Base-by-base conservation (phyloP, 2,888 invertebrate genomes). In the Lomographa bimaculata region DNA sequence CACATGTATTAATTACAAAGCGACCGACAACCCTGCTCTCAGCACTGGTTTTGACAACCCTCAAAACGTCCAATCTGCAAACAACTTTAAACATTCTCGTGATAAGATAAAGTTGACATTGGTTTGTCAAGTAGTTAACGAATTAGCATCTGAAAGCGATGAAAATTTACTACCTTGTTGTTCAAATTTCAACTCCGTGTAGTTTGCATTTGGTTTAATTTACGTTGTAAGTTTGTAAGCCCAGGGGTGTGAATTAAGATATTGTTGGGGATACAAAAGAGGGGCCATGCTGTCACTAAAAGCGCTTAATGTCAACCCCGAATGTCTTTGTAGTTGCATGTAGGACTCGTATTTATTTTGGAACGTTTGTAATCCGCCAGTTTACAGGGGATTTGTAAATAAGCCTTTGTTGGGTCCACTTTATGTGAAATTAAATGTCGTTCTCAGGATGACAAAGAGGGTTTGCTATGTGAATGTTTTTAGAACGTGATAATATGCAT, bases 161-260 rank as follows among this genome's bases (percentile, higher is more conserved):
- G 36, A 35, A 19, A 48, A 48, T 46, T 9, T 11, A 18, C 12
- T 28, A 10, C 9, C 2, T 16, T 12, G 1, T 1, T 1, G 8
- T 26, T n/a, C 9, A 2, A 70, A 47, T 64, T 56, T 61, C 18
- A 24, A 47, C 52, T 54, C 23, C 69, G 63, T 17, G 0, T 0
- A 1, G 0, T 5, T 3, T 0, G 1, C 0, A 8, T 65, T 73
- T 39, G 50, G 66, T 61, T 29, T 11, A 47, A 26, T 58, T 55
- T 71, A 5, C 29, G 1, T 28, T 51, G 47, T 6, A 3, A 0
- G 5, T n/a, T 24, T 46, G 54, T 59, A 71, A 54, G 50, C 71
- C 74, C 69, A 77, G 79, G 87, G 85, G 87, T 87, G 87, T 86
- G 85, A 87, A 86, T 86, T 85, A 85, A 78, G 77, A 81, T 80